These are phyloP conservation scores for Eupithecia vulgata DNA, from an alignment of 2,888 invertebrate species.

Conservation along the genomic window DNA sequence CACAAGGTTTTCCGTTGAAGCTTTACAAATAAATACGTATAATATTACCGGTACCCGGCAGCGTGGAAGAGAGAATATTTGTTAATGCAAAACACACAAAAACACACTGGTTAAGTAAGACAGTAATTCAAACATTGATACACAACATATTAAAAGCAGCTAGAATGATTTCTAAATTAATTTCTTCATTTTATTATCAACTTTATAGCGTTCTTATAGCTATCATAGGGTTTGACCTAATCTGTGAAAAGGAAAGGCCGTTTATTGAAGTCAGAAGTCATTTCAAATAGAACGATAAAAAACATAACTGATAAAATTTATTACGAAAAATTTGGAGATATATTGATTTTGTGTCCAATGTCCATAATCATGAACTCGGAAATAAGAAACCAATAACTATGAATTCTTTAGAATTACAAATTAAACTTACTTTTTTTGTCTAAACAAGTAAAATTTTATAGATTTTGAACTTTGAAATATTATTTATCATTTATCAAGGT, in stretches of 20 bases:
- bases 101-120: constrained; percentile 14
- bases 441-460: too few species aligned
- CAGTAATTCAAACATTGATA: not conserved
- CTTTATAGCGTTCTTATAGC: not conserved
- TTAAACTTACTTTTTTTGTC: too few species aligned
- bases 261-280: too few species aligned
- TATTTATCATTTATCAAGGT: too few species aligned
- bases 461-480: too few species aligned
- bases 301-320: too few species aligned
- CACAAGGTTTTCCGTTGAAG: constrained; percentile 75
- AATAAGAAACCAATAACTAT: too few species aligned
- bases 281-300: too few species aligned
- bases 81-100: constrained; percentile 26
- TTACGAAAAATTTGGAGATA: too few species aligned
- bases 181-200: not conserved
- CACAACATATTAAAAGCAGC: not conserved
- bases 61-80: constrained; percentile 53
- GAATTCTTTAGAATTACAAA: too few species aligned
- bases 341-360: too few species aligned
- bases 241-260: not conserved
- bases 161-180: not conserved
- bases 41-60: constrained; percentile 40
- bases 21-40: constrained; percentile 48
- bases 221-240: not conserved
- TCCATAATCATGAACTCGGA: too few species aligned